Conservation (phyloP, 1,140 invertebrate genomes). For the Papilio dardanus region DNA sequence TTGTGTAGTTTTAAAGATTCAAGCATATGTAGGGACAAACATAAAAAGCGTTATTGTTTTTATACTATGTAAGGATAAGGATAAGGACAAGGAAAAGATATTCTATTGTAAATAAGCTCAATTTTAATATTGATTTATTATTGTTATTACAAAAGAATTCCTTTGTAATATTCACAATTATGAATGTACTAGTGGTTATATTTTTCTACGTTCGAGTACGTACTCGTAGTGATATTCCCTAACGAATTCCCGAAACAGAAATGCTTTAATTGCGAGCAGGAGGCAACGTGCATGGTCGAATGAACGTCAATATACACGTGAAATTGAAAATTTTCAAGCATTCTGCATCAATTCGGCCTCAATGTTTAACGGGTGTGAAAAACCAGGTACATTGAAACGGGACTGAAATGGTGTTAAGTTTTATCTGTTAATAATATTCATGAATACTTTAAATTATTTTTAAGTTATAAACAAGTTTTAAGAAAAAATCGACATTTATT, state of each 20-base stretch:
- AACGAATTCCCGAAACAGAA: slow-evolving; percentile 32
- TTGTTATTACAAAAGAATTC: background rate
- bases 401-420: background rate
- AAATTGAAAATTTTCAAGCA: slow-evolving; percentile 38
- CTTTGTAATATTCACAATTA: background rate
- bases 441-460: too few relatives aligned
- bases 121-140: too few relatives aligned
- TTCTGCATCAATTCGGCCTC: slow-evolving; percentile 29
- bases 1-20: too few relatives aligned
- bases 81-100: too few relatives aligned
- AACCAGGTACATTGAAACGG: background rate
- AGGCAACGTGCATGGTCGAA: slow-evolving; percentile 31
- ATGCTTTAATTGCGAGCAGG: slow-evolving; percentile 34
- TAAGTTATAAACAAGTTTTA: too few relatives aligned
- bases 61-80: too few relatives aligned
- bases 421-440: background rate
- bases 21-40: too few relatives aligned
- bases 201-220: background rate
- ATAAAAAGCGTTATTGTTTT: too few relatives aligned
- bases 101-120: too few relatives aligned
- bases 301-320: slow-evolving; percentile 38
- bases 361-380: slow-evolving; percentile 29
- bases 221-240: slow-evolving; percentile 7
- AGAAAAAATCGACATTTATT: too few relatives aligned
- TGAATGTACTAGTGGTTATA: background rate